These are phyloP conservation scores for Rugalucina vietnamica DNA, from an alignment of 2,888 invertebrate species.

Conservation along the genomic window DNA sequence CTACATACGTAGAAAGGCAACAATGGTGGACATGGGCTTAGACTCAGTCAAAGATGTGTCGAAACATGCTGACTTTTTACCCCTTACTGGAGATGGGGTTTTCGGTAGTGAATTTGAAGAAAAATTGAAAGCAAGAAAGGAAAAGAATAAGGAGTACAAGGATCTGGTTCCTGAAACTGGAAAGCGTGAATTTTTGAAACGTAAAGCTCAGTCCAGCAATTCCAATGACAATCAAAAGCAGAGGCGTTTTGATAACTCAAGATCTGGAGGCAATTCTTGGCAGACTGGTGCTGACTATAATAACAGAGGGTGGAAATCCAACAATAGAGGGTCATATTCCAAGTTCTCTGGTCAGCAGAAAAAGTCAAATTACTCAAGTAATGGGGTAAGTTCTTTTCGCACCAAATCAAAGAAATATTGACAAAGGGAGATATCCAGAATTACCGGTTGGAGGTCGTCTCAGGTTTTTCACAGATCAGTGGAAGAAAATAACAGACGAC, in stretches of 20 bases:
- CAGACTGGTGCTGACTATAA: too few species aligned
- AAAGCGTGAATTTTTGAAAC: background rate
- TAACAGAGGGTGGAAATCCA: too few species aligned
- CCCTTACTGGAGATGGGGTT: constrained; percentile 36
- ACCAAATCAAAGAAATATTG: constrained; percentile 10
- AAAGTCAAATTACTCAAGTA: too few species aligned
- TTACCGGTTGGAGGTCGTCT: constrained; percentile 52
- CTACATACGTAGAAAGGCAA: constrained; percentile 23
- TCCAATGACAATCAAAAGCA: background rate
- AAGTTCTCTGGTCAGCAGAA: background rate
- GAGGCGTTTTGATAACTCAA: background rate
- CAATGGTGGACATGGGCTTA: constrained; percentile 40
- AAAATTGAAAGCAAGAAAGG: constrained; percentile 42
- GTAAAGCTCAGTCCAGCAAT: background rate
- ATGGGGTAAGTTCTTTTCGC: constrained; percentile 39
- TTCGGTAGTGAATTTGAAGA: constrained; percentile 32
- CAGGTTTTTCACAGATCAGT: constrained; percentile 16
- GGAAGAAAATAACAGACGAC: constrained; percentile 42
- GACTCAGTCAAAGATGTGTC: constrained; percentile 28
- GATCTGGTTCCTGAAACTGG: constrained; percentile 38
- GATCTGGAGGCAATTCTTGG: too few species aligned
- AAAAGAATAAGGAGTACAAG: constrained; percentile 41
- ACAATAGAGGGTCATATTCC: background rate
- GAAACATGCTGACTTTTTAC: constrained; percentile 17
- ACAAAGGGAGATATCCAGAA: constrained; percentile 33